Percentiles rank a stretch among this genome's conserved stretches.
Evolutionary conservation across 2,888 invertebrate species (phyloP).

Genomic region (Tenthredo mesomela): DNA sequence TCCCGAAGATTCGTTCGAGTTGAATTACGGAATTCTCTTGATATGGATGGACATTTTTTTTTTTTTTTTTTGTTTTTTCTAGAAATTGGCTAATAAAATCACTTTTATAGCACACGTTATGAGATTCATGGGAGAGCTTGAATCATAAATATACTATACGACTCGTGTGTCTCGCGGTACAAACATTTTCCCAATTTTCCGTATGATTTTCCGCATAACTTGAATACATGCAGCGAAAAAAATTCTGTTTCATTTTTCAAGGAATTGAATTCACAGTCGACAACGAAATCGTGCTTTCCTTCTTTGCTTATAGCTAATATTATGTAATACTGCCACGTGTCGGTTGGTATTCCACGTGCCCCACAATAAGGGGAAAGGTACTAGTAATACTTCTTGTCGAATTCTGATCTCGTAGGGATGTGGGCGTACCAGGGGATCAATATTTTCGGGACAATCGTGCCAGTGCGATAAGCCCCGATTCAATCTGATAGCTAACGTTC

Average conservation of each 20-base stretch:
- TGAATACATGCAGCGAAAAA: background rate
- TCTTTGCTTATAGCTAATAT: background rate
- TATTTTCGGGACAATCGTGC: slow-evolving; percentile 42
- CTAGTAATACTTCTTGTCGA: slow-evolving; percentile 13
- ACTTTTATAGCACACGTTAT: background rate
- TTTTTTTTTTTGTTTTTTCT: background rate
- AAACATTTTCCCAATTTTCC: background rate
- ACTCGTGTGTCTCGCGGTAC: background rate
- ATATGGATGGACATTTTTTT: background rate
- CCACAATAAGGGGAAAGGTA: background rate
- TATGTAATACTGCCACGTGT: background rate
- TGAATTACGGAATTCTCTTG: background rate
- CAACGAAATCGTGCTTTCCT: background rate
- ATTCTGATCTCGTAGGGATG: background rate
- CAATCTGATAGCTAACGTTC: slow-evolving; percentile 28
- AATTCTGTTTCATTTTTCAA: background rate
- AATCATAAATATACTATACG: background rate
- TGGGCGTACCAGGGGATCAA: slow-evolving; percentile 23
- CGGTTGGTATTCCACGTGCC: background rate
- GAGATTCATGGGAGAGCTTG: background rate
- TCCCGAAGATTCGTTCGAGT: background rate
- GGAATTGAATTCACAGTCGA: background rate
- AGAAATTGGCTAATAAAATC: background rate
- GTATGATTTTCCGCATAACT: background rate
- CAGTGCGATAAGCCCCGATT: slow-evolving; percentile 33